phyloP scores from a whole-genome alignment of 2,113 vertebrate species.

The Chinchilla lanigera region DNA sequence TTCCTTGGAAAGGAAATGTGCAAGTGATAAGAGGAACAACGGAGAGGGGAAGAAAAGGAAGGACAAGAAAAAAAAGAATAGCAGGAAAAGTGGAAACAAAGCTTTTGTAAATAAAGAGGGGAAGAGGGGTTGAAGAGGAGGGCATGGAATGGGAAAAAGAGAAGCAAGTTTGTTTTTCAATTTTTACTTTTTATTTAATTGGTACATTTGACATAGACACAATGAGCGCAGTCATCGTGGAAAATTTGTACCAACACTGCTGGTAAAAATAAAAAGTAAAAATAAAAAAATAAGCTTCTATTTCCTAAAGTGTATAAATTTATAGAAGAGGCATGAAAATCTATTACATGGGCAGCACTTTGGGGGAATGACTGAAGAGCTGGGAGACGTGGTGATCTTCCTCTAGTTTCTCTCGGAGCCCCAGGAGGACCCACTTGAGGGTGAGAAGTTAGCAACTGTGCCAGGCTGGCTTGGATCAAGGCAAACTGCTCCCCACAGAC shows the following conservation, averaged over 20 bases:
- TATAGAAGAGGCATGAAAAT: background rate
- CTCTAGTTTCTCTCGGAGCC: background rate
- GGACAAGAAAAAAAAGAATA: background rate
- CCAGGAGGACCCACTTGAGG: background rate
- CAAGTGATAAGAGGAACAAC: background rate
- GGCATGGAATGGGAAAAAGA: background rate
- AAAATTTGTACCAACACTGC: too few relatives aligned
- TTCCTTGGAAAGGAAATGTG: background rate
- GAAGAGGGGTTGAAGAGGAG: background rate
- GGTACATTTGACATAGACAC: too few relatives aligned
- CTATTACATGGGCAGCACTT: background rate
- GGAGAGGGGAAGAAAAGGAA: background rate
- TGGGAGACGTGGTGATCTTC: too few relatives aligned
- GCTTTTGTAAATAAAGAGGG: background rate
- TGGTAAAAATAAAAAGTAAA: background rate
- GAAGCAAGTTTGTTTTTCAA: too few relatives aligned
- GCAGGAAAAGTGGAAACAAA: background rate
- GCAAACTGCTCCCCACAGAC: background rate
- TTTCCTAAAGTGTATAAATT: background rate
- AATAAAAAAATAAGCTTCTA: background rate
- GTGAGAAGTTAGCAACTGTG: accelerated
- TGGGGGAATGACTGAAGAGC: background rate
- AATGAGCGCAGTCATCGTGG: too few relatives aligned
- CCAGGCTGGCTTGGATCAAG: background rate
- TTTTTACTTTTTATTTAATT: too few relatives aligned